Percentiles rank a stretch among this genome's conserved stretches.
Conservation (phyloP, 1,140 invertebrate species). For the Atta cephalotes region DNA sequence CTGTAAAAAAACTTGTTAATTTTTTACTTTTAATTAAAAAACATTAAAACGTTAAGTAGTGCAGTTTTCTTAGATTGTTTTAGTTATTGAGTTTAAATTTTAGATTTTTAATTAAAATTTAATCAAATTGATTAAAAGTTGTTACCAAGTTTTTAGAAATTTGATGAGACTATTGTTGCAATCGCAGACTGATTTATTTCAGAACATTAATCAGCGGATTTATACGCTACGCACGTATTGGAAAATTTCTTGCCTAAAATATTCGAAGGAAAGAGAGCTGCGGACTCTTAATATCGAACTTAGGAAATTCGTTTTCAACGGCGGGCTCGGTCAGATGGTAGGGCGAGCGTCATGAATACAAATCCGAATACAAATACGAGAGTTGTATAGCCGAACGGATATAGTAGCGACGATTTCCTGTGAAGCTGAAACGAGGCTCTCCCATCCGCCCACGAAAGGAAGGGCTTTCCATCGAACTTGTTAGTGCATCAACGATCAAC, state of each 20-base stretch:
- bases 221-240: constrained; percentile 25
- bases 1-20: background rate
- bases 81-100: background rate
- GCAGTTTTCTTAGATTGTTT: background rate
- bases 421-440: constrained; percentile 21
- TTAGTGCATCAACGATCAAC: constrained; percentile 25
- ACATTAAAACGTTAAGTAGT: constrained; percentile 10
- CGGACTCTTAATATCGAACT: constrained; percentile 10
- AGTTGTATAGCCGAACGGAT: constrained; percentile 44
- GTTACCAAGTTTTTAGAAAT: background rate
- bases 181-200: background rate
- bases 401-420: constrained; percentile 38
- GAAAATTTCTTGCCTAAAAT: constrained; percentile 13
- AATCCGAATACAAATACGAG: constrained; percentile 32
- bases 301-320: constrained; percentile 28
- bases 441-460: constrained; percentile 41
- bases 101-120: background rate
- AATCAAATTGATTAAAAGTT: background rate
- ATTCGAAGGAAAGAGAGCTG: background rate
- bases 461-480: constrained; percentile 53
- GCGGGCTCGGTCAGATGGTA: background rate
- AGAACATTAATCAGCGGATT: constrained; percentile 5
- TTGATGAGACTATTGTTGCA: background rate
- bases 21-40: constrained; percentile 3
- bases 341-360: constrained; percentile 45